A percentile compares a stretch with the other conserved stretches of the same genome.
These are phyloP conservation scores for Ophion obscuratus DNA, from an alignment of 2,888 invertebrate species.

Conservation along the genomic window DNA sequence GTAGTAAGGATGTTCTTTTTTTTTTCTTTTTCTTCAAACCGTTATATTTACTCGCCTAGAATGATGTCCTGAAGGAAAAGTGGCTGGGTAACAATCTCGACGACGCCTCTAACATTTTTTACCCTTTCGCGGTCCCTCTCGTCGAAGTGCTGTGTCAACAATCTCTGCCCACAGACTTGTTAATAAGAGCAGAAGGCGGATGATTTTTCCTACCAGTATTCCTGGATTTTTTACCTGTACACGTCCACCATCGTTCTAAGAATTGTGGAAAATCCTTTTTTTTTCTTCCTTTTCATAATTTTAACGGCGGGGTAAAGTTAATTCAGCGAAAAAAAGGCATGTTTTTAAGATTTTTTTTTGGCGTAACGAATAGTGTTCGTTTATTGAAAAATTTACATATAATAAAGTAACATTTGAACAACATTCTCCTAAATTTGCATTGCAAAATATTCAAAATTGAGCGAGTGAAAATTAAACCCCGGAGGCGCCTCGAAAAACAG, in stretches of 20 bases:
- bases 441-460: too few species aligned
- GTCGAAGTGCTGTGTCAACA: not conserved
- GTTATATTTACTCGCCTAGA: slow-evolving; percentile 55
- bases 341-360: too few species aligned
- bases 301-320: too few species aligned
- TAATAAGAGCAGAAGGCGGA: not conserved
- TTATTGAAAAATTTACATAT: too few species aligned
- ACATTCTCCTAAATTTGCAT: too few species aligned
- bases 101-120: not conserved
- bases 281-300: too few species aligned
- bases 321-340: too few species aligned
- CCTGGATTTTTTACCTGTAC: not conserved
- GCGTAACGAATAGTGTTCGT: too few species aligned
- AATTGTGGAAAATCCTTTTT: not conserved
- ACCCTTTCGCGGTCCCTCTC: not conserved
- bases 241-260: not conserved
- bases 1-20: slow-evolving; percentile 14
- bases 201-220: not conserved
- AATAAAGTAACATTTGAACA: too few species aligned
- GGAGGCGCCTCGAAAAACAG: too few species aligned
- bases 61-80: slow-evolving; percentile 5
- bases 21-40: slow-evolving; percentile 14
- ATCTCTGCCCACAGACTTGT: not conserved
- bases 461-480: too few species aligned
- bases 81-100: slow-evolving; percentile 18